Conservation (phyloP, 2,888 invertebrate genomes). For the Orthonychiurus folsomi region DNA sequence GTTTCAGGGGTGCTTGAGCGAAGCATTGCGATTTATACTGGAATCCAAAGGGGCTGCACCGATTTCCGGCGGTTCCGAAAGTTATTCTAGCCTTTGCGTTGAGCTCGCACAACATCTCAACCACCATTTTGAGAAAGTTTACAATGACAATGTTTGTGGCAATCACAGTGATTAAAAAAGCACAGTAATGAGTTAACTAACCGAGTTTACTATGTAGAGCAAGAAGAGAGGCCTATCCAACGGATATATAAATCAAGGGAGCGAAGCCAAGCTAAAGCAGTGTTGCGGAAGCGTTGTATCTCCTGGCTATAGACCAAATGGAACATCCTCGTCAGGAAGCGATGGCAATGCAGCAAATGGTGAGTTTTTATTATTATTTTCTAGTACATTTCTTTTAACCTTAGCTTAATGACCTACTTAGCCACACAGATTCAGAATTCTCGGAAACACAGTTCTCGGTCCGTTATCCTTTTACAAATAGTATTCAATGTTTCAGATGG, state of each 20-base stretch:
- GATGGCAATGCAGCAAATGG: constrained; percentile 36
- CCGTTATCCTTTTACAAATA: too few relatives aligned
- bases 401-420: neutral
- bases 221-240: neutral
- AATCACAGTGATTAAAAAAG: too few relatives aligned
- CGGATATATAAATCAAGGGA: neutral
- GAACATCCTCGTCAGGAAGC: constrained; percentile 32
- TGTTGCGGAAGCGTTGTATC: constrained; percentile 14
- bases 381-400: too few relatives aligned
- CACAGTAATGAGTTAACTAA: too few relatives aligned
- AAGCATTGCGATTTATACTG: constrained; percentile 78
- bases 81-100: constrained; percentile 56
- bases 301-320: constrained; percentile 35
- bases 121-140: constrained; percentile 59
- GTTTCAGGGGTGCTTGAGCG: constrained; percentile 82
- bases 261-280: neutral
- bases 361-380: too few relatives aligned
- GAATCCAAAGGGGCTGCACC: constrained; percentile 59
- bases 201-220: neutral
- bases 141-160: constrained; percentile 19
- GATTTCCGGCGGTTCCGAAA: constrained; percentile 54
- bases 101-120: constrained; percentile 73
- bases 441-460: too few relatives aligned
- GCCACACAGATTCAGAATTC: too few relatives aligned
- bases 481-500: neutral